Conservation (phyloP, 2,113 vertebrate species). For the Mobula hypostoma region DNA sequence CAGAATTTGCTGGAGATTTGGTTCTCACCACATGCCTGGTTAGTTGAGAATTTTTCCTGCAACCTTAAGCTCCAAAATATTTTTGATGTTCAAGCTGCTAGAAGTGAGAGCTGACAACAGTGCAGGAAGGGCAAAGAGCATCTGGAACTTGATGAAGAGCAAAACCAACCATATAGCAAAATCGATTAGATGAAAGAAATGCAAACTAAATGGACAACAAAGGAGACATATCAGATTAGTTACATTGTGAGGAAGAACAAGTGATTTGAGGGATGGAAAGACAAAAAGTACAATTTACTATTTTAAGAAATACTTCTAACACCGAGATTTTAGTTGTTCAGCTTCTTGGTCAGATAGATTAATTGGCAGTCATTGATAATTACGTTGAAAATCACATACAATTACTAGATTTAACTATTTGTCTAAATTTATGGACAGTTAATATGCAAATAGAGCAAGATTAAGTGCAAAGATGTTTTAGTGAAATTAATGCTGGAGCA, state of each 20-base stretch:
- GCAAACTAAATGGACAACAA: background rate
- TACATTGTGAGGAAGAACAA: background rate
- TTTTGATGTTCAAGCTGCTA: background rate
- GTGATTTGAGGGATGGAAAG: background rate
- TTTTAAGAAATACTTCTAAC: background rate
- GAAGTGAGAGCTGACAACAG: background rate
- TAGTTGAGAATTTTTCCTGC: background rate
- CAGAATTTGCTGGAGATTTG: constrained; percentile 8
- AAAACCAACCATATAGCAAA: background rate
- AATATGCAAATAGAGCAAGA: background rate
- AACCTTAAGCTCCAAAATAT: background rate
- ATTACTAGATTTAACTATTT: background rate
- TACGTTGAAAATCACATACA: background rate
- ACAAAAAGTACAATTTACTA: background rate
- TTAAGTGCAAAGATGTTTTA: background rate
- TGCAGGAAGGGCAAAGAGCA: background rate
- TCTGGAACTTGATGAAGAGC: background rate
- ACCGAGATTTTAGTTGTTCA: background rate
- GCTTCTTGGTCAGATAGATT: background rate
- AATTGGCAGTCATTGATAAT: background rate
- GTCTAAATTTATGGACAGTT: background rate
- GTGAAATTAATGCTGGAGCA: background rate
- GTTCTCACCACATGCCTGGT: background rate
- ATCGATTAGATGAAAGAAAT: background rate
- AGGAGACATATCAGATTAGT: background rate